Evolutionary conservation across 2,888 invertebrate species (phyloP).

Genomic region (Thysanoteuthis rhombus): DNA sequence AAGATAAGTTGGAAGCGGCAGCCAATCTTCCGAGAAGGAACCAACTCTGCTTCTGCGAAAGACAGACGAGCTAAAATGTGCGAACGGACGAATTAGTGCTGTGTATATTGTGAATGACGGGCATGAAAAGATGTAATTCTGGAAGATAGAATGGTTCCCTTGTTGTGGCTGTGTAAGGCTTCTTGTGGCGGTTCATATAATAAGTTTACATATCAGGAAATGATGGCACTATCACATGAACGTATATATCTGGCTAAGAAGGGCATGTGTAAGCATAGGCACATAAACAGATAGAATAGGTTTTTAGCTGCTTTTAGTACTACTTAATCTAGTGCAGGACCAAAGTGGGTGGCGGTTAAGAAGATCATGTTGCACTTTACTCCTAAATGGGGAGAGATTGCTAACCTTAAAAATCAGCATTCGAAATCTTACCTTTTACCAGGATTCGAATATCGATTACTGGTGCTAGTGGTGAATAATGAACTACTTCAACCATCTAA

Average conservation of each 20-base stretch:
- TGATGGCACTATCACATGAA: background rate
- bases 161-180: background rate
- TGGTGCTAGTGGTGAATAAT: too few relatives aligned
- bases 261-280: background rate
- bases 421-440: too few relatives aligned
- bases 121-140: background rate
- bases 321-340: too few relatives aligned
- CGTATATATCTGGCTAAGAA: background rate
- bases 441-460: too few relatives aligned
- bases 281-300: background rate
- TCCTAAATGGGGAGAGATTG: too few relatives aligned
- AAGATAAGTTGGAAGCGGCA: background rate
- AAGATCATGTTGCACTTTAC: too few relatives aligned
- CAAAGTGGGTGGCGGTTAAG: too few relatives aligned
- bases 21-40: background rate
- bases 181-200: background rate
- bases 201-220: background rate
- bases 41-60: background rate
- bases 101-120: background rate
- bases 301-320: too few relatives aligned
- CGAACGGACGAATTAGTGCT: background rate
- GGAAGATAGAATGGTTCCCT: background rate
- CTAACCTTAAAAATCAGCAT: too few relatives aligned
- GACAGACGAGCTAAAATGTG: background rate
- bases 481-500: too few relatives aligned